These are phyloP conservation scores for Cancer borealis DNA, from an alignment of 2,888 invertebrate genomes.

Conservation along the genomic window DNA sequence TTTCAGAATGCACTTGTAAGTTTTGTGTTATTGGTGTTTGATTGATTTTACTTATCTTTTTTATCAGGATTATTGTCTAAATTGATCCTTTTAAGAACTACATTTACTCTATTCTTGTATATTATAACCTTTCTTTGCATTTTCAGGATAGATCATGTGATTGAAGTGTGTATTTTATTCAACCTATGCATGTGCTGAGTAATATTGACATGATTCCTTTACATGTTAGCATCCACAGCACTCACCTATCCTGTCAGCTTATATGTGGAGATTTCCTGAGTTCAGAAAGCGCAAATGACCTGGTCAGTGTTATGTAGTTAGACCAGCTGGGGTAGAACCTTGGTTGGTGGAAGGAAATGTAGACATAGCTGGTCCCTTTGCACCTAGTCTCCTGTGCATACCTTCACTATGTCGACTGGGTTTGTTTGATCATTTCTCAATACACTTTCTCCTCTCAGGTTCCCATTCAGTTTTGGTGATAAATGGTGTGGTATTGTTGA, in stretches of 20 bases:
- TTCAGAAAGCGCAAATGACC: neutral
- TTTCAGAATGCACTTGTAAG: neutral
- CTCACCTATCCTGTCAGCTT: neutral
- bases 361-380: neutral
- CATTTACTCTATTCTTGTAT: neutral
- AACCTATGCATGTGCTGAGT: no score
- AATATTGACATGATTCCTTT: neutral
- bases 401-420: neutral
- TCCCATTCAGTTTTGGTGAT: neutral
- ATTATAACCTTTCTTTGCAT: neutral
- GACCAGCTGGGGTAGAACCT: neutral
- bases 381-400: neutral
- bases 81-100: neutral
- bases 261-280: neutral
- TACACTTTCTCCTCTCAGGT: neutral
- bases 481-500: neutral
- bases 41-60: neutral
- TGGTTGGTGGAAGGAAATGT: slow-evolving; percentile 6
- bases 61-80: neutral
- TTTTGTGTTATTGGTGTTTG: neutral
- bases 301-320: slow-evolving; percentile 3
- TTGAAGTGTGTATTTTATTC: neutral
- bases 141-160: neutral
- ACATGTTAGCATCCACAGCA: neutral
- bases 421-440: neutral